A percentile compares a stretch with the other conserved stretches of the same genome.
These are phyloP conservation scores for Enteromius thamalakanensis DNA, from an alignment of 2,797 vertebrate genomes.

Conservation along the genomic window DNA sequence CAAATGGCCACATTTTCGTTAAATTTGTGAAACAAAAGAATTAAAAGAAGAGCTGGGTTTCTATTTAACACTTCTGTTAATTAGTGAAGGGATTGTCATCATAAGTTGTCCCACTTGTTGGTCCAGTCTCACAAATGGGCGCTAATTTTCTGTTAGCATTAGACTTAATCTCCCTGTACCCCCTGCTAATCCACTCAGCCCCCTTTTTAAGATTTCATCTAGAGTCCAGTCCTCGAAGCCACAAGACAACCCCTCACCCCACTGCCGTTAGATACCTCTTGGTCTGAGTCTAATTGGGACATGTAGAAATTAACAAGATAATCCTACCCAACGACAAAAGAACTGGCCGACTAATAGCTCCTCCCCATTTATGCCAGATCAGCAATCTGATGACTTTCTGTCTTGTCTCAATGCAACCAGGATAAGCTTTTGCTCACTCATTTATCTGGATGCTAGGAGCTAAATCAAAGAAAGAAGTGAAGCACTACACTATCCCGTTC, in stretches of 20 bases:
- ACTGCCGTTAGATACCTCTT: neutral
- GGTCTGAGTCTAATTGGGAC: conserved; percentile 50
- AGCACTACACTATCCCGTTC: neutral
- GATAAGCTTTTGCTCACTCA: conserved; percentile 59
- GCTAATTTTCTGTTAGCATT: conserved; percentile 38
- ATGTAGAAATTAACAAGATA: conserved; percentile 56
- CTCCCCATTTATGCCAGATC: conserved; percentile 64
- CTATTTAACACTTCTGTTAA: neutral
- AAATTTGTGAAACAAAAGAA: neutral
- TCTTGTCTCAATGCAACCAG: conserved; percentile 64
- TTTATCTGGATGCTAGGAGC: conserved; percentile 12
- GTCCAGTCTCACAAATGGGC: conserved; percentile 21
- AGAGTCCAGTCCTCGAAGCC: conserved; percentile 49
- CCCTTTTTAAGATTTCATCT: conserved; percentile 45
- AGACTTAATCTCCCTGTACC: conserved; percentile 54
- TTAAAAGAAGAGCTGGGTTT: neutral
- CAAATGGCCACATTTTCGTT: neutral
- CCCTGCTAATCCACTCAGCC: conserved; percentile 50
- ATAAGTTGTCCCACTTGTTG: conserved; percentile 23
- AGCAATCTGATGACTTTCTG: conserved; percentile 68
- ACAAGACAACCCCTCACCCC: conserved; percentile 38
- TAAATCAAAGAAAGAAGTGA: conserved; percentile 6
- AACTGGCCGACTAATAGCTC: conserved; percentile 53
- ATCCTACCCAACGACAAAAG: conserved; percentile 60
- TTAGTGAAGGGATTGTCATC: neutral